Evolutionary conservation across 2,797 vertebrate genomes (phyloP).

Genomic region (Tokudaia tokunoshimensis): DNA sequence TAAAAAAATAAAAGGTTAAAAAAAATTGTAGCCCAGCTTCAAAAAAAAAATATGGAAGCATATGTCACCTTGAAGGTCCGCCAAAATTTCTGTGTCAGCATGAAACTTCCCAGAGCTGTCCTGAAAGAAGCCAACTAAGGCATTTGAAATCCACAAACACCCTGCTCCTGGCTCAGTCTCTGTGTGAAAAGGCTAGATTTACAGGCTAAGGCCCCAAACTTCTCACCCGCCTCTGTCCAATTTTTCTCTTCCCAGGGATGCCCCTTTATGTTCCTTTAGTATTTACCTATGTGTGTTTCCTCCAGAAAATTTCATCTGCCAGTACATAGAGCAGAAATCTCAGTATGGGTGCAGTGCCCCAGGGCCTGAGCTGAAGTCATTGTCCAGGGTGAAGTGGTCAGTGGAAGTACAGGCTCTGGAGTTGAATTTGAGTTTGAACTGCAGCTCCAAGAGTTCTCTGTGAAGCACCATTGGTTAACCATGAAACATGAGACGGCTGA

Average conservation of each 20-base stretch:
- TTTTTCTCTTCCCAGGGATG: background rate
- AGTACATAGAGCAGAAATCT: background rate
- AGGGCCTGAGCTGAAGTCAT: fast-evolving
- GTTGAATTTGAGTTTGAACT: background rate
- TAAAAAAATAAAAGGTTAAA: background rate
- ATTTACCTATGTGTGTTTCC: background rate
- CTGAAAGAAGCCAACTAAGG: background rate
- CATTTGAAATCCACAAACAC: background rate
- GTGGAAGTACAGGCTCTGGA: background rate
- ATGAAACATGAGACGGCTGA: background rate
- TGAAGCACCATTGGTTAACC: background rate
- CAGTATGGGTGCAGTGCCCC: background rate
- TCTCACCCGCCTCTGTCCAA: background rate
- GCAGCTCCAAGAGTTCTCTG: background rate
- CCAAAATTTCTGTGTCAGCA: background rate
- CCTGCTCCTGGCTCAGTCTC: background rate
- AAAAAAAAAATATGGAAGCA: background rate
- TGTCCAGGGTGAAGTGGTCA: background rate
- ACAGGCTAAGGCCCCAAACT: background rate
- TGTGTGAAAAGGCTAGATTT: background rate
- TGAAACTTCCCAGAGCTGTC: background rate
- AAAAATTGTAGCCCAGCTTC: background rate
- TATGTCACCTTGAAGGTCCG: background rate
- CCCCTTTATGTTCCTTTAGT: background rate
- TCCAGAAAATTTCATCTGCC: background rate